Evolutionary conservation across 1,140 invertebrate species (phyloP).

Genomic region (Neodiprion fabricii): DNA sequence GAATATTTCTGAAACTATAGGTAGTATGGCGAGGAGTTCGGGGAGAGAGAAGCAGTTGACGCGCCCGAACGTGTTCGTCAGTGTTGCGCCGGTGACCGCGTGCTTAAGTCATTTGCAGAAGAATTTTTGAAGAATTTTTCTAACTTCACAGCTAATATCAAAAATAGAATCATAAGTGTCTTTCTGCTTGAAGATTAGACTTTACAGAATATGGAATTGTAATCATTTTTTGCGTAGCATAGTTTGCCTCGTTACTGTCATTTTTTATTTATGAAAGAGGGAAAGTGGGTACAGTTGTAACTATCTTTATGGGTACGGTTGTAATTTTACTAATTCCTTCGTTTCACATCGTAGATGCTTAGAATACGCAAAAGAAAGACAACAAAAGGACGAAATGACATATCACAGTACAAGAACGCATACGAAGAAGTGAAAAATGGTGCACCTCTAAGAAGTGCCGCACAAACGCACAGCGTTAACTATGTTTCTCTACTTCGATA

Average conservation of each 20-base stretch:
- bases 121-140: background rate
- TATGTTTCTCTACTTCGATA: constrained; percentile 17
- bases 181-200: background rate
- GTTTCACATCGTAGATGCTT: constrained; percentile 8
- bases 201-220: background rate
- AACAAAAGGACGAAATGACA: constrained; percentile 13
- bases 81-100: background rate
- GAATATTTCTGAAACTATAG: constrained; percentile 7
- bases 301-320: constrained; percentile 10
- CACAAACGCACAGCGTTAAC: constrained; percentile 10
- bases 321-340: constrained; percentile 4
- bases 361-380: constrained; percentile 11
- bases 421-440: constrained; percentile 14
- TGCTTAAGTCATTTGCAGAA: background rate
- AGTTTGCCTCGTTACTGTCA: background rate
- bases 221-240: background rate
- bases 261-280: constrained; percentile 10
- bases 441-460: constrained; percentile 12
- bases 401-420: constrained; percentile 15
- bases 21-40: background rate
- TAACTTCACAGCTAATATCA: background rate
- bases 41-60: background rate
- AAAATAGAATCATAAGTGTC: background rate
- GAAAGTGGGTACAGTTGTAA: constrained; percentile 10
- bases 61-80: background rate